phyloP scores from a whole-genome alignment of 2,888 invertebrate species.

The Xestobium rufovillosum region DNA sequence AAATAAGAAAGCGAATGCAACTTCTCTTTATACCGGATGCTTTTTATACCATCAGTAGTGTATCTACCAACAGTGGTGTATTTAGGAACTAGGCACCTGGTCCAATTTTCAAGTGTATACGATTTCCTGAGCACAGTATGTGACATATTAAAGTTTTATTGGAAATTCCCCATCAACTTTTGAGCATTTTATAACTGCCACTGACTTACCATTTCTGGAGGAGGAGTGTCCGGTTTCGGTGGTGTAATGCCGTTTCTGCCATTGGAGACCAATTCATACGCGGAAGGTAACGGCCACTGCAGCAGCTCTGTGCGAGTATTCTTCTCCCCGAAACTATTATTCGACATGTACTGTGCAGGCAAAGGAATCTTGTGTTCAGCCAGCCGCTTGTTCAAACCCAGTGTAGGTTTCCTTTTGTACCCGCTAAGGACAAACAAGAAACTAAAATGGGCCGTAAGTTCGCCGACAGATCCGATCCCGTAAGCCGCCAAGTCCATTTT shows the following conservation, averaged over 20 bases:
- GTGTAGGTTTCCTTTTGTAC: slow-evolving; percentile 36
- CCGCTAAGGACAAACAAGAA: slow-evolving; percentile 36
- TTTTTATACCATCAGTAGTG: too few species aligned
- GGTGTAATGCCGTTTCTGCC: slow-evolving; percentile 32
- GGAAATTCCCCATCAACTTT: too few species aligned
- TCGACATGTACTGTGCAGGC: slow-evolving; percentile 25
- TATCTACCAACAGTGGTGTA: too few species aligned
- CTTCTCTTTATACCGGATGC: too few species aligned
- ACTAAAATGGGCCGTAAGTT: slow-evolving; percentile 35
- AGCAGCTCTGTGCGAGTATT: slow-evolving; percentile 19
- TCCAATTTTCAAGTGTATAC: too few species aligned
- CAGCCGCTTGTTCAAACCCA: slow-evolving; percentile 12
- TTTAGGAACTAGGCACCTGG: too few species aligned
- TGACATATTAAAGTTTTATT: too few species aligned
- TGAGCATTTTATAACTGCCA: too few species aligned
- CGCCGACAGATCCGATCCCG: slow-evolving; percentile 34
- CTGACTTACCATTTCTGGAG: slow-evolving; percentile 27
- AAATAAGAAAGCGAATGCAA: too few species aligned
- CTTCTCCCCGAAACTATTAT: slow-evolving; percentile 12
- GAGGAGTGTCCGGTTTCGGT: slow-evolving; percentile 46
- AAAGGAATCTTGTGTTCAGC: slow-evolving; percentile 32
- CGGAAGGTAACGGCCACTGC: slow-evolving; percentile 28
- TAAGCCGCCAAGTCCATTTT: slow-evolving; percentile 33
- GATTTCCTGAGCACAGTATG: slow-evolving; percentile 23
- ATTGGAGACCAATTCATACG: slow-evolving; percentile 16